Evolutionary conservation across 2,888 invertebrate species (phyloP).

Genomic region (Oscheius myriophilus): DNA sequence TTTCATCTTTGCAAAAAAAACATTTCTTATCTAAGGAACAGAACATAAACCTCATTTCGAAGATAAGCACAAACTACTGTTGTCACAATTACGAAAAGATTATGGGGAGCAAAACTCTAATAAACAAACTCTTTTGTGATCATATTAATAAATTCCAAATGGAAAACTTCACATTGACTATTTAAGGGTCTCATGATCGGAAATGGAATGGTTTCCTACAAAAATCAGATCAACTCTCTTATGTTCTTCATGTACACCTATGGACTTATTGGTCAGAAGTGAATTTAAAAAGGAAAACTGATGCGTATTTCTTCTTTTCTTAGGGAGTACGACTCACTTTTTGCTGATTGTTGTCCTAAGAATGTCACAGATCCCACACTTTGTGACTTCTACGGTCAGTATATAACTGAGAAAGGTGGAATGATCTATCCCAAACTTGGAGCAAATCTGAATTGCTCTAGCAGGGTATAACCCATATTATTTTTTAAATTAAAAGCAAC

Average conservation of each 20-base stretch:
- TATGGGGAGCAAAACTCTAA: no score
- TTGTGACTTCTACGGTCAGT: constrained; percentile 18
- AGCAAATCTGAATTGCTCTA: background rate
- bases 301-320: background rate
- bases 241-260: constrained; percentile 21
- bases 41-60: no score
- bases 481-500: no score
- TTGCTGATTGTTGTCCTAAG: constrained; percentile 4
- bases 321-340: constrained; percentile 15
- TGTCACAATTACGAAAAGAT: no score
- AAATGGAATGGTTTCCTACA: constrained; percentile 58
- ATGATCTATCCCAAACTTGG: background rate
- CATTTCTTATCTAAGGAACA: no score
- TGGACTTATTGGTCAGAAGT: constrained; percentile 18
- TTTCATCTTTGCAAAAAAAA: no score
- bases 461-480: background rate
- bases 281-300: background rate
- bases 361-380: constrained; percentile 14
- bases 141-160: no score
- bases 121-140: no score
- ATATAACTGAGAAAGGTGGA: constrained; percentile 5
- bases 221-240: constrained; percentile 18
- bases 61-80: no score
- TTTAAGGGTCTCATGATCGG: constrained; percentile 60
- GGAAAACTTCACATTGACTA: no score